These are phyloP conservation scores for Anthoscopus minutus DNA, from an alignment of 2,113 vertebrate genomes.

Conservation along the genomic window DNA sequence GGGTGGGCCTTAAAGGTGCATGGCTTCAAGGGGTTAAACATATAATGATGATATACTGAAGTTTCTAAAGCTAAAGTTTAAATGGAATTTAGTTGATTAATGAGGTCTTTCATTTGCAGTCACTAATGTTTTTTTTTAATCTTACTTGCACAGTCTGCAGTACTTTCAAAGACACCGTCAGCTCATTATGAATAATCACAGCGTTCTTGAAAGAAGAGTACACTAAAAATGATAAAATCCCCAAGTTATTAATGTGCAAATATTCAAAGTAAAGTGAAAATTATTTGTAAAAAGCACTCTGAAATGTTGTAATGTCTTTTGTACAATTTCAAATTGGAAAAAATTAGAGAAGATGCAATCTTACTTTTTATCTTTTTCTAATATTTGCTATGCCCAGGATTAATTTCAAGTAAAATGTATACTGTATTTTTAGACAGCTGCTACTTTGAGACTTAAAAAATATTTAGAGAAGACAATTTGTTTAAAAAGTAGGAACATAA, in stretches of 20 bases:
- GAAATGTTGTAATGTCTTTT: conserved; percentile 25
- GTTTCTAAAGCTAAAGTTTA: conserved; percentile 49
- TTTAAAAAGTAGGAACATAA: neutral
- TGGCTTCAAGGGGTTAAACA: neutral
- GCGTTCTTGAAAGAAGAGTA: conserved; percentile 55
- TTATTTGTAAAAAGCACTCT: conserved; percentile 39
- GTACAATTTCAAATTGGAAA: conserved; percentile 25
- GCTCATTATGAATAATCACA: conserved; percentile 75
- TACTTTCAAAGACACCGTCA: conserved; percentile 63
- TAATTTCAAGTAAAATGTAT: neutral
- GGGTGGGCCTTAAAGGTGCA: neutral
- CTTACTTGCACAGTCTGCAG: conserved; percentile 45
- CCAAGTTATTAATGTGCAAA: conserved; percentile 49
- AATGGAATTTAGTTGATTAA: conserved; percentile 67
- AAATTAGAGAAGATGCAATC: neutral
- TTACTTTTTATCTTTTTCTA: conserved; percentile 9
- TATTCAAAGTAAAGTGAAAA: conserved; percentile 55
- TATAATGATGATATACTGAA: conserved; percentile 10
- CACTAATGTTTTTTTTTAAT: conserved; percentile 51
- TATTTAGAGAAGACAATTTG: neutral
- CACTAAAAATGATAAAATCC: conserved; percentile 60
- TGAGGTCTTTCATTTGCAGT: conserved; percentile 66
- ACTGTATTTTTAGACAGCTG: neutral
- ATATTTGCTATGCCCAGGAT: neutral
- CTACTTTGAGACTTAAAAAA: neutral